phyloP scores from a whole-genome alignment of 2,797 vertebrate genomes.

The Syndactyla subalaris region DNA sequence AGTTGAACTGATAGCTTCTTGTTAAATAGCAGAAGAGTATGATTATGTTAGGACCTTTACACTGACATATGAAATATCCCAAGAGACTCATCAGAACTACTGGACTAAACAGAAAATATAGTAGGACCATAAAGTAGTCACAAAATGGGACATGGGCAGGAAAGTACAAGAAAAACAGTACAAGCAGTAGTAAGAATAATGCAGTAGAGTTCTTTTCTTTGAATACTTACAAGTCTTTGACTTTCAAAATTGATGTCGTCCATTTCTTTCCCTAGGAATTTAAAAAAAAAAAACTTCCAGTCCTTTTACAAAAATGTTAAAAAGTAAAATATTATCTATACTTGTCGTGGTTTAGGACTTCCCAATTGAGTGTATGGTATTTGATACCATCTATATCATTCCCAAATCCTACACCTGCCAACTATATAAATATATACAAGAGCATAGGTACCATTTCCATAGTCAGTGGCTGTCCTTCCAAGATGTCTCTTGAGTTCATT shows the following conservation, averaged over 20 bases:
- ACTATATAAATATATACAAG: background rate
- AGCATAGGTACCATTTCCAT: background rate
- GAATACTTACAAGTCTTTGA: background rate
- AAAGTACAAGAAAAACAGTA: background rate
- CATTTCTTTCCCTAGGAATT: background rate
- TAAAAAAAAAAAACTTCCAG: background rate
- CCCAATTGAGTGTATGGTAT: background rate
- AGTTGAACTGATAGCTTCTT: slow-evolving; percentile 15
- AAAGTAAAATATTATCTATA: background rate
- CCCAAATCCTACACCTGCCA: background rate
- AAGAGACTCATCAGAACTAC: background rate
- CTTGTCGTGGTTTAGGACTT: background rate
- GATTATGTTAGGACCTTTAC: background rate
- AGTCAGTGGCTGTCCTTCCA: background rate
- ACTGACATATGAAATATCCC: background rate
- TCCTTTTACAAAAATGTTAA: background rate
- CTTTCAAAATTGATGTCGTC: background rate
- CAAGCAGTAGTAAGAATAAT: background rate
- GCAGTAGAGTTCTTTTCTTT: background rate
- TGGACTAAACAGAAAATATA: background rate
- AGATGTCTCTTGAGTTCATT: background rate
- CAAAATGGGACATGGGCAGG: background rate
- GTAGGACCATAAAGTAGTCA: background rate
- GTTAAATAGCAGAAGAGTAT: background rate
- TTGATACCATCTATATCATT: background rate